Percentiles rank a stretch among this genome's conserved stretches.
Conservation (phyloP, 2,797 vertebrate species). For the Mus minutoides region DNA sequence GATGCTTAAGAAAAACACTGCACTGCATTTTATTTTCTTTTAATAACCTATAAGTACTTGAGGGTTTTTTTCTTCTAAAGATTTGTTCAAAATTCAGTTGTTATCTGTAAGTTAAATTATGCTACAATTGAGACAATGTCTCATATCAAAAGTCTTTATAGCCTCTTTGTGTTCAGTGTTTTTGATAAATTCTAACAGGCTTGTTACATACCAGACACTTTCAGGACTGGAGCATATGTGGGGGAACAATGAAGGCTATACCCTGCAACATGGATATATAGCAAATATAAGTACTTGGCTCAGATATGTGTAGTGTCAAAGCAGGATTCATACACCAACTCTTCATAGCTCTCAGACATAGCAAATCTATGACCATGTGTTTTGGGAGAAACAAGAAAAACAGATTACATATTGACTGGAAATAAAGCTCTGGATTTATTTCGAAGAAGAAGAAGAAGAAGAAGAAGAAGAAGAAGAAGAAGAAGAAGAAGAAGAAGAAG, state of each 20-base stretch:
- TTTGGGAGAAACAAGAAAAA: not conserved
- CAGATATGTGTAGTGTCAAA: not conserved
- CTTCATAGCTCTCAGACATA: slow-evolving; percentile 34
- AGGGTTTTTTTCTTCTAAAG: slow-evolving; percentile 56
- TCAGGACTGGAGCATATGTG: not conserved
- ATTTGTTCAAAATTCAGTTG: slow-evolving; percentile 72
- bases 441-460: no score
- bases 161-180: slow-evolving; percentile 50
- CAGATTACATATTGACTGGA: not conserved
- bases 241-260: not conserved
- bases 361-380: not conserved
- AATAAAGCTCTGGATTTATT: not conserved
- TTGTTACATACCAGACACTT: slow-evolving; percentile 12
- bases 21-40: slow-evolving; percentile 69
- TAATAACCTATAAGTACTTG: slow-evolving; percentile 68
- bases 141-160: slow-evolving; percentile 43
- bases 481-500: no score
- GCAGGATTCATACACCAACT: not conserved
- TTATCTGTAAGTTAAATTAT: slow-evolving; percentile 65
- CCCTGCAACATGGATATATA: not conserved
- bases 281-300: not conserved
- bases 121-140: slow-evolving; percentile 42
- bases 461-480: no score
- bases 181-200: slow-evolving; percentile 23
- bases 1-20: slow-evolving; percentile 70